Base-by-base conservation (phyloP, 2,888 invertebrate genomes). In the Scotopteryx bipunctaria region DNA sequence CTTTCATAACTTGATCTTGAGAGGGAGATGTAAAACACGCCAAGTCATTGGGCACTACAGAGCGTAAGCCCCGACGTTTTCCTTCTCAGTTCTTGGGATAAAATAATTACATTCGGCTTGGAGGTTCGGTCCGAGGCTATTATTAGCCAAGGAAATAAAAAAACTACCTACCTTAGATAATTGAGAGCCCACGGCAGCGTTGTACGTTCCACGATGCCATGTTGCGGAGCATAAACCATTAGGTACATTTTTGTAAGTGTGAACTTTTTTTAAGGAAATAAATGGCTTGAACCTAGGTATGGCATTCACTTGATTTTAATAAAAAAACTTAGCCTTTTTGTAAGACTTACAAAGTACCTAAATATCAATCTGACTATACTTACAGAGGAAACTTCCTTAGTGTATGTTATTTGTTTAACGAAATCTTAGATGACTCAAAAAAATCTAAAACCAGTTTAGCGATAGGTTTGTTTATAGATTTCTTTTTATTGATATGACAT, bases 41-140 rank as follows among this genome's bases (percentile, higher is more conserved):
- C 64, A 69, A 80, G 80, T 85, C 83, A 86, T 76, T 75, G 77
- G 75, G 73, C 63, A 69, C 75, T 76, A 71, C 77, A 66, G 76
- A 82, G 78, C 83, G 83, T 82, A 84, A 55, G 80, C 79, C 73
- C 78, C 73, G 71, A 74, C 79, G 71, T 83, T 85, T 81, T 80
- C 82, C 81, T 78, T 67, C 74, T 75, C 78, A 66, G 66, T 85
- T 86, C 86, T 83, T 73, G 79, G 85, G 81, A 88, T 76, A 73
- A n/a, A n/a, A n/a, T 83, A 87, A 89, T 89, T 87, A 88, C 76
- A 59, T 71, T 70, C 63, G 69, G 73, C 67, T 63, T 65, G 55
- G 46, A 63, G 62, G 49, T 45, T 57, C 37, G 52, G 42, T 48
- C 33, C 35, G 53, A 59, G 19, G 60, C 62, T 63, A 73, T 81